Conservation (phyloP, 2,888 invertebrate genomes). For the Tiliacea citrago region DNA sequence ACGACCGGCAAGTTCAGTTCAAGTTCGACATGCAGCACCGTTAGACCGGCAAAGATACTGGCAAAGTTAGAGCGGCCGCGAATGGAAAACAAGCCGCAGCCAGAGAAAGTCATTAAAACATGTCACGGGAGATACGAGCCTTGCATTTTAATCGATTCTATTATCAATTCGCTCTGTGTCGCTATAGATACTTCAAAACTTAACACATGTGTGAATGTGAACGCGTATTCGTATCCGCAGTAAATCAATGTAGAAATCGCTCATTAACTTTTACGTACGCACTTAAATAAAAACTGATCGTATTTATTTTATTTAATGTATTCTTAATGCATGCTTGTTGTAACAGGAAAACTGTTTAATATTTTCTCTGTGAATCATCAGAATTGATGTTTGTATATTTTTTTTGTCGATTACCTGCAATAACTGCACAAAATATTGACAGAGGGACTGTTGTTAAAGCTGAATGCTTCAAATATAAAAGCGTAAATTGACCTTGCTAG, state of each 20-base stretch:
- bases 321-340: constrained; percentile 19
- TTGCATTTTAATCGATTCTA: constrained; percentile 78
- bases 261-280: constrained; percentile 36
- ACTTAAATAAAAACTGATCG: constrained; percentile 37
- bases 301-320: constrained; percentile 25
- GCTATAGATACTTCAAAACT: constrained; percentile 57
- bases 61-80: constrained; percentile 63
- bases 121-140: constrained; percentile 76
- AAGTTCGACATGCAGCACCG: constrained; percentile 68
- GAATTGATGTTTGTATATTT: background rate
- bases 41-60: constrained; percentile 73
- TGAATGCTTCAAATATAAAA: constrained; percentile 1
- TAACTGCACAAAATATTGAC: background rate
- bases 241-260: constrained; percentile 66
- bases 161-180: constrained; percentile 68
- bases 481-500: constrained; percentile 18
- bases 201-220: constrained; percentile 52
- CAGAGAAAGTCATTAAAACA: constrained; percentile 89
- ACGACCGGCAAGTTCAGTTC: constrained; percentile 47
- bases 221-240: constrained; percentile 51
- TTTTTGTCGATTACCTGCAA: background rate
- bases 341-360: constrained; percentile 38
- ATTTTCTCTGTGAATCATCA: constrained; percentile 37
- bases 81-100: constrained; percentile 79
- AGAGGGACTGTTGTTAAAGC: background rate